Conservation (phyloP, 2,797 vertebrate species). For the Bradypus variegatus region DNA sequence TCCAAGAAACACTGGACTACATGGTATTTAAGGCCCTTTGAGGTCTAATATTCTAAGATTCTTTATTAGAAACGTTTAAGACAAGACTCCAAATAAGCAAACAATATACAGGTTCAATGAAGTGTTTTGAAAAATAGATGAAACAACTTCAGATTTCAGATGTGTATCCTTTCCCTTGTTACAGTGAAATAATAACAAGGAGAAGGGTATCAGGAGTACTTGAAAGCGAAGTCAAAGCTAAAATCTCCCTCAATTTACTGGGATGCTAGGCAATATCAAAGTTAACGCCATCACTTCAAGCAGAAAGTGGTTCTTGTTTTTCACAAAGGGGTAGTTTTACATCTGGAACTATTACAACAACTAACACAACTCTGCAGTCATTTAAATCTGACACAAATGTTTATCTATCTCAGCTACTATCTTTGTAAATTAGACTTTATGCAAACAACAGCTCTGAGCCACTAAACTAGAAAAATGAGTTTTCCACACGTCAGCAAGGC, state of each 20-base stretch:
- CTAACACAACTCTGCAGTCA: background rate
- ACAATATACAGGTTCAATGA: background rate
- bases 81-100: background rate
- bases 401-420: conserved; percentile 71
- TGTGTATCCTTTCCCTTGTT: background rate
- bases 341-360: background rate
- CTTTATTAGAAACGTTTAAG: conserved; percentile 12
- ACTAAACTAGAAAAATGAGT: conserved; percentile 68
- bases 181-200: conserved; percentile 10
- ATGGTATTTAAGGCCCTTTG: background rate
- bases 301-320: background rate
- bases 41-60: conserved; percentile 22
- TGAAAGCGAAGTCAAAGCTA: background rate
- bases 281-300: background rate
- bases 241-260: background rate
- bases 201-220: background rate
- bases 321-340: background rate
- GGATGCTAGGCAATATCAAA: background rate
- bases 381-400: conserved; percentile 41
- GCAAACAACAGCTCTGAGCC: conserved; percentile 74
- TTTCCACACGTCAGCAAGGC: conserved; percentile 26
- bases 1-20: background rate
- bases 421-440: conserved; percentile 72
- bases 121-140: background rate
- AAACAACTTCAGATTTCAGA: background rate